Conservation (phyloP, 2,888 invertebrate genomes). For the Dasypogon diadema region DNA sequence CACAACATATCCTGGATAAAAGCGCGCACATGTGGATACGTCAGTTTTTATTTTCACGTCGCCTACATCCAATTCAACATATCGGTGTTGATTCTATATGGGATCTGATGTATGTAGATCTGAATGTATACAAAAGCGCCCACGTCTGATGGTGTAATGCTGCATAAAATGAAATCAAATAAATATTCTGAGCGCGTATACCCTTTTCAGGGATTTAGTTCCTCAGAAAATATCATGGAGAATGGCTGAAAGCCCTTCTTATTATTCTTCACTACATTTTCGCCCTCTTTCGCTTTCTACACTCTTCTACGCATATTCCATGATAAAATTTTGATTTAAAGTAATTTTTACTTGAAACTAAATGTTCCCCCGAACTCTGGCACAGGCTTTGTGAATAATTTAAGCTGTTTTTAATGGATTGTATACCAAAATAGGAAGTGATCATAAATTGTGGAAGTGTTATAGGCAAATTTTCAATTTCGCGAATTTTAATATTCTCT, state of each 20-base stretch:
- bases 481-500: background rate
- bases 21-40: background rate
- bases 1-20: conserved; percentile 15
- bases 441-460: background rate
- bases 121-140: no score
- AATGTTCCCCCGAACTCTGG: background rate
- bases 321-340: conserved; percentile 35
- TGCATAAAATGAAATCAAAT: conserved; percentile 46
- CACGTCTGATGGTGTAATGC: conserved; percentile 13
- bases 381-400: conserved; percentile 24
- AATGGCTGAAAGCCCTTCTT: conserved; percentile 41
- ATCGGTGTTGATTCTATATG: background rate
- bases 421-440: background rate
- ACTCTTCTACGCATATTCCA: conserved; percentile 22
- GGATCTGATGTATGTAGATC: background rate
- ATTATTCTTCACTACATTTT: conserved; percentile 14
- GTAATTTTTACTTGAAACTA: background rate
- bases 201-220: conserved; percentile 53
- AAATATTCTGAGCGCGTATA: conserved; percentile 51
- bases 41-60: conserved; percentile 22
- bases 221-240: background rate
- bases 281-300: background rate
- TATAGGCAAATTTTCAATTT: conserved; percentile 12
- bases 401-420: conserved; percentile 11
- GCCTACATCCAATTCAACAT: background rate